These are phyloP conservation scores for Parazoanthus darwini DNA, from an alignment of 92 coral and sea anemone species.

Conservation along the genomic window DNA sequence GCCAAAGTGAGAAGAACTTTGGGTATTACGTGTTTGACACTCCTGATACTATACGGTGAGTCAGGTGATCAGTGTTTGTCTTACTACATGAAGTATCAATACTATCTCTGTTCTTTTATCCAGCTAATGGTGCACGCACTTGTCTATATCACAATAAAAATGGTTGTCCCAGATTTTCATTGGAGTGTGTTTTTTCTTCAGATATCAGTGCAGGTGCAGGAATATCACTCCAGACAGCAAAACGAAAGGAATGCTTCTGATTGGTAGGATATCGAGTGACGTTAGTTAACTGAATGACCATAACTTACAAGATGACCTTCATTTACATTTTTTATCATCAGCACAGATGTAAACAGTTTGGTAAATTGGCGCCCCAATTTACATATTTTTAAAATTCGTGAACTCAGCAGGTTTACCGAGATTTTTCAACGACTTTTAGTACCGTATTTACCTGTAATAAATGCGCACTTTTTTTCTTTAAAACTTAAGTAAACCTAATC, in stretches of 20 bases:
- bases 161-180: background rate
- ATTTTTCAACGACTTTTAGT: too few relatives aligned
- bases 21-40: slow-evolving; percentile 88
- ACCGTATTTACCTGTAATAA: too few relatives aligned
- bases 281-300: too few relatives aligned
- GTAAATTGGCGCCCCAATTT: too few relatives aligned
- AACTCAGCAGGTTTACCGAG: too few relatives aligned
- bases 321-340: too few relatives aligned
- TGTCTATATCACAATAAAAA: background rate
- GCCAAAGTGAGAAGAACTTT: slow-evolving; percentile 77
- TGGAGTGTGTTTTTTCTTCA: slow-evolving; percentile 26
- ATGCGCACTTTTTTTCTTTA: too few relatives aligned
- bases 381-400: too few relatives aligned
- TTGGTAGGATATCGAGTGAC: slow-evolving; percentile 60
- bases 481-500: too few relatives aligned
- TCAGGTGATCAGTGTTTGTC: background rate
- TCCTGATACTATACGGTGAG: slow-evolving; percentile 91
- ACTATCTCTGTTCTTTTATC: background rate
- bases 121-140: background rate
- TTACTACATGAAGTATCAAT: background rate
- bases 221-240: slow-evolving; percentile 86
- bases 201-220: slow-evolving; percentile 83
- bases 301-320: too few relatives aligned
- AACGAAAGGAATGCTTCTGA: slow-evolving; percentile 83
- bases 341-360: too few relatives aligned